Conservation (phyloP, 1,140 invertebrate genomes). For the Drosophila varians region DNA sequence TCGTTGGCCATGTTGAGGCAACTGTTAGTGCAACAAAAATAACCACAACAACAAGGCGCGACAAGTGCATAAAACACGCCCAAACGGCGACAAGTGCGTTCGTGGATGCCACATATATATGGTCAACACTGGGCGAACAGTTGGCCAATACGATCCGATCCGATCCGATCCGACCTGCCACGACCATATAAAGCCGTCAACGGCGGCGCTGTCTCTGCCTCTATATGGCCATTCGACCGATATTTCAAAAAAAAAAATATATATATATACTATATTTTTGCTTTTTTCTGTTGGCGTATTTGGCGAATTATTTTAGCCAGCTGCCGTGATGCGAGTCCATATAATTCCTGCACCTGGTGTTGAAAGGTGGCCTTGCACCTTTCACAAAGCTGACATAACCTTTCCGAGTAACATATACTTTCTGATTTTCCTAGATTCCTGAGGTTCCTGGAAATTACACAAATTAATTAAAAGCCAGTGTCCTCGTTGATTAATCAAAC, state of each 20-base stretch:
- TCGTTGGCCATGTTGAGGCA: slow-evolving; percentile 62
- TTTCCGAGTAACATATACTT: slow-evolving; percentile 13
- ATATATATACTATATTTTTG: slow-evolving; percentile 62
- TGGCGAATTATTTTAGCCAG: slow-evolving; percentile 45
- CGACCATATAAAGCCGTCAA: slow-evolving; percentile 58
- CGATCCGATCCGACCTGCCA: slow-evolving; percentile 43
- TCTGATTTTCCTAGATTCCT: slow-evolving; percentile 6
- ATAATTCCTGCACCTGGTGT: slow-evolving; percentile 52
- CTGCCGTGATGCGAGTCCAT: slow-evolving; percentile 27
- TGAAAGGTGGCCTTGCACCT: slow-evolving; percentile 54
- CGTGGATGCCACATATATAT: slow-evolving; percentile 42
- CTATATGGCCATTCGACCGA: slow-evolving; percentile 73
- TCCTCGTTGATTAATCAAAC: slow-evolving; percentile 26
- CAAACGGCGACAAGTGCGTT: slow-evolving; percentile 50
- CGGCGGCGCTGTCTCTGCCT: slow-evolving; percentile 45
- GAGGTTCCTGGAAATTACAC: neutral
- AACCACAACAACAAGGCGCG: slow-evolving; percentile 33
- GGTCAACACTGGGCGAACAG: slow-evolving; percentile 62
- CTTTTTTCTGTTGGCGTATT: slow-evolving; percentile 32
- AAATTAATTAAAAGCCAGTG: slow-evolving; percentile 28
- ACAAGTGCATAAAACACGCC: slow-evolving; percentile 74
- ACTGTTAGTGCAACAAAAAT: slow-evolving; percentile 19
- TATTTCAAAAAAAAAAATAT: slow-evolving; percentile 77
- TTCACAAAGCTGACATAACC: slow-evolving; percentile 57
- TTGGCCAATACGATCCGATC: slow-evolving; percentile 35